These are phyloP conservation scores for Acleris holmiana DNA, from an alignment of 2,888 invertebrate species.

Conservation along the genomic window DNA sequence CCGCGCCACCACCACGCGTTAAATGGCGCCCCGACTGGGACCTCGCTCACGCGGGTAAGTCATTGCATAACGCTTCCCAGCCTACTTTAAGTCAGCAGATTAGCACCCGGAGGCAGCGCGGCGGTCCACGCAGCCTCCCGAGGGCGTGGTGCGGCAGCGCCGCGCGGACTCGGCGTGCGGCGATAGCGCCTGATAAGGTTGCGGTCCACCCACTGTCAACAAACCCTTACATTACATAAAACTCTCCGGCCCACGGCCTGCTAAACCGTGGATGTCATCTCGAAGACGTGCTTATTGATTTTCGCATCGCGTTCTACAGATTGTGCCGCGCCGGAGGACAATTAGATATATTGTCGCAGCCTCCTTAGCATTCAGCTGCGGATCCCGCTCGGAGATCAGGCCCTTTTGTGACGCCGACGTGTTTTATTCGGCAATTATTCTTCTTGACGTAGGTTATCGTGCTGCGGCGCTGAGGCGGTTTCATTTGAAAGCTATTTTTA, in stretches of 20 bases:
- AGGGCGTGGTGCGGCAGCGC: conserved; percentile 75
- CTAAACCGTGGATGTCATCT: conserved; percentile 54
- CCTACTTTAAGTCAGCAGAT: conserved; percentile 37
- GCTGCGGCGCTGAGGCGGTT: conserved; percentile 18
- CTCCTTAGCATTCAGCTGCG: conserved; percentile 63
- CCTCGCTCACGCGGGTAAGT: conserved; percentile 77
- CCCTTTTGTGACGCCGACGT: conserved; percentile 32
- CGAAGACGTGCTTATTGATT: conserved; percentile 74
- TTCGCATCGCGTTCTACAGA: conserved; percentile 58
- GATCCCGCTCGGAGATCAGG: conserved; percentile 40
- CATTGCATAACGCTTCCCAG: conserved; percentile 47
- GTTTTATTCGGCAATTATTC: conserved; percentile 40
- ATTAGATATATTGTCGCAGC: conserved; percentile 64
- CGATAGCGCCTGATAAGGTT: conserved; percentile 75
- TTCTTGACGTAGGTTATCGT: conserved; percentile 36
- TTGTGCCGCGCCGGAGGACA: conserved; percentile 50
- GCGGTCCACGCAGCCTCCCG: conserved; percentile 66
- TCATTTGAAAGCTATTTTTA: conserved; percentile 20
- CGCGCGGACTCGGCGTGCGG: conserved; percentile 65
- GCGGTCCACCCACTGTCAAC: conserved; percentile 75
- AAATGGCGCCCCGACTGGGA: conserved; percentile 79
- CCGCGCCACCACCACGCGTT: conserved; percentile 69
- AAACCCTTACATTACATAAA: conserved; percentile 71
- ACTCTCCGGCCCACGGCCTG: conserved; percentile 44
- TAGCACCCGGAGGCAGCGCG: conserved; percentile 64